Base-by-base conservation (phyloP, 2,888 invertebrate genomes). In the Latheticus oryzae region DNA sequence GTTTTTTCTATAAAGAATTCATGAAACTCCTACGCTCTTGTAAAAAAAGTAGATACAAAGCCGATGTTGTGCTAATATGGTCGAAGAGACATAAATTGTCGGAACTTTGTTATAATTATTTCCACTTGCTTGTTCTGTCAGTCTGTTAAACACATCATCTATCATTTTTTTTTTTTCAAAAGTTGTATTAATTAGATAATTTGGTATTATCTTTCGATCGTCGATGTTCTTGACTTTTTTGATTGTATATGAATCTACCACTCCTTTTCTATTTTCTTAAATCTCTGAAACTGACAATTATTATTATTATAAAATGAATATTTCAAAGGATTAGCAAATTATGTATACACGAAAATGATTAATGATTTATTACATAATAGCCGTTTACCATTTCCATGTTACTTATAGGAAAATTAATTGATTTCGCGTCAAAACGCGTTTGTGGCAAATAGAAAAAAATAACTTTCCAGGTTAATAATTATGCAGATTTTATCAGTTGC, bases 361-460 rank as follows among this genome's bases (percentile, higher is more conserved):
- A 38, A 50, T 50, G 37, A 30, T 12, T 28, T 30, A 15, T 50
- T 50, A 28, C 50, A 26, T 50, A 50, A 50, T 38, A 13, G 9
- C 8, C 19, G 21, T 30, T 45, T 26, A 17, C 21, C 38, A 50
- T 38, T 47, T 32, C 33, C 45, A 33, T 12, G 40, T 35, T 35
- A 13, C 24, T 26, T 12, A 38, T 38, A 38, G 17, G 50, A 50
- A 50, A 50, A 50, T 38, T 38, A 50, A 38, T 50, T 50, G 50
- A 21, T 35, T 47, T 47, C 23, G 17, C 40, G 28, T 28, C 43
- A 43, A 43, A 35, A 13, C 35, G 16, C 24, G 24, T 26, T 26
- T 8, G n/a, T 24, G 24, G 9, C 24, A 12, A 28, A 5, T 11
- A 28, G 28, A 12, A 28, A 8, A 11, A 43, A 43, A 19, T 45